A percentile compares a stretch with the other conserved stretches of the same genome.
Conservation (phyloP, 2,113 vertebrate species). For the Rynchops niger region DNA sequence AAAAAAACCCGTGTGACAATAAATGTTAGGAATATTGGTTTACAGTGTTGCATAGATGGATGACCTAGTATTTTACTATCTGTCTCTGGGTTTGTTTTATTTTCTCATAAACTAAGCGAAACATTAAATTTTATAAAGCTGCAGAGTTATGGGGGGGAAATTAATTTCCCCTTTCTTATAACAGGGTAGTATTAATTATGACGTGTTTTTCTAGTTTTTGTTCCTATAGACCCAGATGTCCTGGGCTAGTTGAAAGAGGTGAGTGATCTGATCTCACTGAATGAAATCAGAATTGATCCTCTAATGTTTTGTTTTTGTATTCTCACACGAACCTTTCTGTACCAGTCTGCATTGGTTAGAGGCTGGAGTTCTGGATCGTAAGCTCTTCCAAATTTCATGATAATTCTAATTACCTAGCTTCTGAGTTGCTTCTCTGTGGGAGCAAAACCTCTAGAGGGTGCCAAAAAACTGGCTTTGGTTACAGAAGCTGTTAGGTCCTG, state of each 20-base stretch:
- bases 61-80: background rate
- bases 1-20: background rate
- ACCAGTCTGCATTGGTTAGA: background rate
- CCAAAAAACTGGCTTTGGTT: slow-evolving; percentile 42
- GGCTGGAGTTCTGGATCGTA: background rate
- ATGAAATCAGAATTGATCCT: background rate
- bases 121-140: background rate
- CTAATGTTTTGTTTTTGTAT: background rate
- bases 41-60: background rate
- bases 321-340: background rate
- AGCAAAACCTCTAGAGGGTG: slow-evolving; percentile 61
- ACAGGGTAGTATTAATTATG: background rate
- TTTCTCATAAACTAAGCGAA: background rate
- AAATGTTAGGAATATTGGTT: background rate
- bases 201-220: background rate
- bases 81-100: background rate
- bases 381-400: background rate
- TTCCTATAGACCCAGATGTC: background rate
- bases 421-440: background rate
- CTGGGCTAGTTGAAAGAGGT: background rate
- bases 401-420: background rate
- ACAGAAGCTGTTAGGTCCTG: background rate
- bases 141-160: background rate
- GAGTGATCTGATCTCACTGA: background rate
- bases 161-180: background rate